Evolutionary conservation across 2,888 invertebrate species (phyloP), one percentile per base, ranked within the genome.

Genomic region (Microctonus hyperodae): DNA sequence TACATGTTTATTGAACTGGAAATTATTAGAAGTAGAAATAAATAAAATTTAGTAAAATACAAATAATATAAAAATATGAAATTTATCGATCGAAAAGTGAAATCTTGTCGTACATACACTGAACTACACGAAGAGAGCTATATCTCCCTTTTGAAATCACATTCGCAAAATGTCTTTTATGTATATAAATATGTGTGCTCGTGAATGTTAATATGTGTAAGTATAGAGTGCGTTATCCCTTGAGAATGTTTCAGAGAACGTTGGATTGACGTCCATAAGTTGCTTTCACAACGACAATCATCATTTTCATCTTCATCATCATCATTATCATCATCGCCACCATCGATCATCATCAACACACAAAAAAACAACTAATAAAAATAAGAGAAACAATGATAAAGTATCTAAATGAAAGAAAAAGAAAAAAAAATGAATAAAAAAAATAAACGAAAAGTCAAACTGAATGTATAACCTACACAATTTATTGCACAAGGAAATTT

Each of bases 341-440:
- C 44, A 44, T 44, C 44, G 44, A 44, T 44, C 44, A 44, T 44
- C 44, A 9, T 16, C 44, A 44, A 44, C 16, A 44, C n/a, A 44
- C 4, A 44, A 44, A 37, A 37, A 13, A 37, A 37, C 4, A 37
- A n/a, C 1, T 11, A 9, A 11, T 4, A 50, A 11, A 50, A 50
- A 3, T n/a, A 48, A 48, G 5, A 48, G 1, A 22, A 48, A 48
- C 9, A 48, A 10, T 11, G 22, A 23, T 22, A 55, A 37, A 64
- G 13, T n/a, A 55, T 35, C 25, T 35, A 64, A 64, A 33, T 63
- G 61, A 68, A 51, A 61, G 56, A 59, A 61, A 65, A 48, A 59
- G 61, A 65, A 48, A 50, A 48, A 50, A 62, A n/a, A 22, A 25
- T 51, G 7, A 25, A 25, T 13, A 23, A 10, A 51, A 11, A 51